Evolutionary conservation across 2,888 invertebrate species (phyloP).

Genomic region (Lasioglossum vierecki): DNA sequence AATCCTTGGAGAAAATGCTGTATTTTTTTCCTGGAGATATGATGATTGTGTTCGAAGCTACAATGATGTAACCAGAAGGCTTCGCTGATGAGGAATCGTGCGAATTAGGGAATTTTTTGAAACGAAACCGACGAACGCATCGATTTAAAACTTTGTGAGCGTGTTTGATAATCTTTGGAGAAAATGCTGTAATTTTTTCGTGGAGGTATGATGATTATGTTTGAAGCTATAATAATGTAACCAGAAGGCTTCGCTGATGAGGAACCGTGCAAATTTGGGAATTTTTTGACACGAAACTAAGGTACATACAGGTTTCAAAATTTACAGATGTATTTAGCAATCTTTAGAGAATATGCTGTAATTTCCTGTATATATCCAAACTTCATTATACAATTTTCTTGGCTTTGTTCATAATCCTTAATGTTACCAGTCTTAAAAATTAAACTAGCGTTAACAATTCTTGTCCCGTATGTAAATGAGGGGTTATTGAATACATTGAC

Average conservation of each 20-base stretch:
- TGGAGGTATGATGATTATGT: not conserved
- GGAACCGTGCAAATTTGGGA: not conserved
- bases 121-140: not conserved
- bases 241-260: not conserved
- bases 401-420: too few relatives aligned
- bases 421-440: too few relatives aligned
- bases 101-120: not conserved
- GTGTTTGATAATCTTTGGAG: not conserved
- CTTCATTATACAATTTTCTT: too few relatives aligned
- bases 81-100: not conserved
- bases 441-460: not conserved
- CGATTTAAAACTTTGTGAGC: not conserved
- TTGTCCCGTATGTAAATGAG: not conserved
- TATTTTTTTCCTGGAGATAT: not conserved
- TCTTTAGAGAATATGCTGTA: not conserved
- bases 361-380: too few relatives aligned
- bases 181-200: not conserved
- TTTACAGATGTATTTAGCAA: not conserved
- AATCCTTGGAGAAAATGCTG: not conserved
- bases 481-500: not conserved
- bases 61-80: not conserved
- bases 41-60: not conserved
- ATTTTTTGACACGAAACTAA: not conserved
- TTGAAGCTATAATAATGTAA: fast-evolving
- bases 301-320: too few relatives aligned